Conservation (phyloP, 2,113 vertebrate species). For the Holacanthus passer region DNA sequence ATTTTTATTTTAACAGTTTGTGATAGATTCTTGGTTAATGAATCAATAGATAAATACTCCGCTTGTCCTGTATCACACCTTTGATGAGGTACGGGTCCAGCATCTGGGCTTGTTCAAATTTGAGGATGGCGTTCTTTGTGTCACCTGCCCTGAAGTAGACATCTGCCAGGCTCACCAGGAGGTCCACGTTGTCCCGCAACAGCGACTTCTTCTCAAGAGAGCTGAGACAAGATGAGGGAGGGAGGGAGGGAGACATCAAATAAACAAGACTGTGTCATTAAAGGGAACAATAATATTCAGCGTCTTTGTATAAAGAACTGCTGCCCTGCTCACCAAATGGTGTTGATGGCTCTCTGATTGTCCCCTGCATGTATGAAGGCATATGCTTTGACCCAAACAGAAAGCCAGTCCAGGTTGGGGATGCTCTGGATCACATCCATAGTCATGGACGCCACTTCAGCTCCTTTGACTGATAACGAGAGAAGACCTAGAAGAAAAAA, state of each 20-base stretch:
- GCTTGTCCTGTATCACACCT: slow-evolving; percentile 81
- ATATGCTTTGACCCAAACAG: slow-evolving; percentile 98
- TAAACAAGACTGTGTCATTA: neutral
- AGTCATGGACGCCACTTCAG: slow-evolving; percentile 98
- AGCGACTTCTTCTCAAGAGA: slow-evolving; percentile 98
- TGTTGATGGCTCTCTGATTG: slow-evolving; percentile 97
- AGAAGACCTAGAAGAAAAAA: slow-evolving; percentile 87
- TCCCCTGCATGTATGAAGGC: slow-evolving; percentile 97
- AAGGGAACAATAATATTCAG: neutral
- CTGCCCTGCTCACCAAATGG: slow-evolving; percentile 93
- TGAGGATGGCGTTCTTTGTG: slow-evolving; percentile 96
- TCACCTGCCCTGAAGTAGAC: slow-evolving; percentile 97
- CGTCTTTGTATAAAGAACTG: neutral
- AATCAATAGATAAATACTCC: neutral
- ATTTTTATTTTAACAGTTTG: neutral
- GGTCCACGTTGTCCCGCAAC: slow-evolving; percentile 95
- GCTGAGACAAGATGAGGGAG: slow-evolving; percentile 75
- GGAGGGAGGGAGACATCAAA: neutral
- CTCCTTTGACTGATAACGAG: slow-evolving; percentile 97
- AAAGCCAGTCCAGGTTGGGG: slow-evolving; percentile 97
- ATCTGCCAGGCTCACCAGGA: slow-evolving; percentile 96
- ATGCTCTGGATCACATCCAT: slow-evolving; percentile 98
- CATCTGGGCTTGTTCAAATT: slow-evolving; percentile 99
- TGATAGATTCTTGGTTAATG: neutral
- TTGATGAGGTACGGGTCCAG: slow-evolving; percentile 98